These are phyloP conservation scores for Diabrotica balteata DNA, from an alignment of 2,888 invertebrate species.

Conservation along the genomic window DNA sequence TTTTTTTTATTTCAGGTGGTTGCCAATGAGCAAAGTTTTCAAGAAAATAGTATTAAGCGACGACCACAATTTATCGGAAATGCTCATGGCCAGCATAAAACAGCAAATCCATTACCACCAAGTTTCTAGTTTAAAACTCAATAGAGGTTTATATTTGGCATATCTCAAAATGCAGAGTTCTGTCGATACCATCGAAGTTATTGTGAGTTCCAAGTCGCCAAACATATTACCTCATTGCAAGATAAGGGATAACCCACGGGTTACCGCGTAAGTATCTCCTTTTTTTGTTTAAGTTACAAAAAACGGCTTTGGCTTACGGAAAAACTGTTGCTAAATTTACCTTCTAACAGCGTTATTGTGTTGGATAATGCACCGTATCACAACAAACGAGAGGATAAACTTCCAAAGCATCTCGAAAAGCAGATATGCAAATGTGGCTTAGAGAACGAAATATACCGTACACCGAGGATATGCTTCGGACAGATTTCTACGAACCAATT, in stretches of 20 bases:
- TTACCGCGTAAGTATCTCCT: constrained; percentile 79
- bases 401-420: too few species aligned
- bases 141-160: constrained; percentile 90
- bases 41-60: constrained; percentile 79
- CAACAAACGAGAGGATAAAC: too few species aligned
- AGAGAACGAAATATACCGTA: too few species aligned
- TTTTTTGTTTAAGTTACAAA: constrained; percentile 42
- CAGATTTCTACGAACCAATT: too few species aligned
- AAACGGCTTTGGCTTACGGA: too few species aligned
- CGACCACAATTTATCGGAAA: constrained; percentile 79
- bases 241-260: constrained; percentile 93
- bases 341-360: too few species aligned
- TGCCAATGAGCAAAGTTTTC: constrained; percentile 77
- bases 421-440: too few species aligned
- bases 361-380: too few species aligned
- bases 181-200: constrained; percentile 91
- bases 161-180: constrained; percentile 97
- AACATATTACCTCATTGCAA: constrained; percentile 95
- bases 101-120: constrained; percentile 79
- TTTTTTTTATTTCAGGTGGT: constrained; percentile 66
- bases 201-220: constrained; percentile 91
- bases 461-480: too few species aligned
- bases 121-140: constrained; percentile 82
- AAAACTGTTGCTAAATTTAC: too few species aligned
- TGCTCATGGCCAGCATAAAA: constrained; percentile 86